Percentiles rank a stretch among this genome's conserved stretches.
phyloP scores from a whole-genome alignment of 2,797 vertebrate species.

The Tangara arthus region DNA sequence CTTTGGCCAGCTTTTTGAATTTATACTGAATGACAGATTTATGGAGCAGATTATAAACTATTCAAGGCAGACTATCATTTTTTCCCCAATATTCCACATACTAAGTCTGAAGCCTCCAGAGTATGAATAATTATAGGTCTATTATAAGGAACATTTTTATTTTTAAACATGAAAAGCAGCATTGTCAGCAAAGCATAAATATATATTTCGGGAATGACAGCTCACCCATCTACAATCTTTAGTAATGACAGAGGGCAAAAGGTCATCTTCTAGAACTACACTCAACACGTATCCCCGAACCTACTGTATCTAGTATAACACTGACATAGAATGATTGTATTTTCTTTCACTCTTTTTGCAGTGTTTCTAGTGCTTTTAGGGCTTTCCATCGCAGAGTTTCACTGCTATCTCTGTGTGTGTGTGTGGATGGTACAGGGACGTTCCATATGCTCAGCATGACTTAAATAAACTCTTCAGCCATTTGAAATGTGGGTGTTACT shows the following conservation, averaged over 20 bases:
- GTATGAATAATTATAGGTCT: conserved; percentile 22
- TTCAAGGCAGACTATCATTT: neutral
- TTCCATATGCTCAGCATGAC: conserved; percentile 59
- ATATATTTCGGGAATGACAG: neutral
- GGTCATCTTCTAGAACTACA: neutral
- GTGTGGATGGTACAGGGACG: conserved; percentile 19
- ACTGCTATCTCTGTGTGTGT: conserved; percentile 19
- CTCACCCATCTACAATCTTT: neutral
- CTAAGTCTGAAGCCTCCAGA: neutral
- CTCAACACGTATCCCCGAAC: neutral
- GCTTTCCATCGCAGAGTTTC: conserved; percentile 6
- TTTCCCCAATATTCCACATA: neutral
- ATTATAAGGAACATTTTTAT: conserved; percentile 14
- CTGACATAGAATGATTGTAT: neutral
- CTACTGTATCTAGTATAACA: neutral
- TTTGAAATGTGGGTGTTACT: conserved; percentile 58
- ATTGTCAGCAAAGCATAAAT: conserved; percentile 5
- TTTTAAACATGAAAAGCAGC: conserved; percentile 6
- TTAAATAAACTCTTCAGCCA: conserved; percentile 55
- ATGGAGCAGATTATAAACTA: neutral
- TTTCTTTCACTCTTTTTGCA: neutral
- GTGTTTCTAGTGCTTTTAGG: neutral
- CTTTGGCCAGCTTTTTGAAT: neutral
- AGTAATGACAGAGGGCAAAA: neutral
- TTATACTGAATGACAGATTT: conserved; percentile 4